Evolutionary conservation across 2,113 vertebrate species (phyloP), one percentile per base, ranked within the genome.

Genomic region (Strigops habroptila): DNA sequence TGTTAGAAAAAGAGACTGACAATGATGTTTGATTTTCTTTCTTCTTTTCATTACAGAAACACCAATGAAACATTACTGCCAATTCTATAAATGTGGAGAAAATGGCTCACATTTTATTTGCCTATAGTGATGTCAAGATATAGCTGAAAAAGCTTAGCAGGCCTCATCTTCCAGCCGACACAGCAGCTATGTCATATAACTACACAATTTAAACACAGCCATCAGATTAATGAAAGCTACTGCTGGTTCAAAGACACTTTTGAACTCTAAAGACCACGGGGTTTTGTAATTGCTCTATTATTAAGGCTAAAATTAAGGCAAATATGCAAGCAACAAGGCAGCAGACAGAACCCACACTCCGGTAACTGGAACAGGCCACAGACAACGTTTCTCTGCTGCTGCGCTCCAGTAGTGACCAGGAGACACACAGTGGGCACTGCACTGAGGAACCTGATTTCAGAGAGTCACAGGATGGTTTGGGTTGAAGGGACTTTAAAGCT

Each of bases 331-430:
- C 15, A 71, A 24, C 12, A 16, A 12, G 49, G 16, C 22, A 53
- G 35, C 5, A 25, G 52, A 17, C 9, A 55, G 30, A 27, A 43
- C 17, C 3, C 13, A 19, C 7, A 30, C 17, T 1, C 43, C 14
- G 41, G 37, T 2, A 14, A 46, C 0, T 0, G 14, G 2, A 24
- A 35, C 7, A 22, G 57, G 35, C 35, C 37, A 23, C 0, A 7
- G n/a, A 44, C 6, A 48, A 62, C 3, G 3, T 1, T 39, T 27
- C 76, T 49, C 51, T 65, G 16, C 62, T 46, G 28, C 18, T 13
- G 55, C 3, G 12, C 22, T 53, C 62, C 30, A 68, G 1, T 1
- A 65, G 52, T 1, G 35, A 37, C 77, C 48, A 55, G 19, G 23
- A 43, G 35, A 33, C 14, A 27, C 8, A 33, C 70, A 13, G 16